A percentile compares a stretch with the other conserved stretches of the same genome.
Evolutionary conservation across 1,140 invertebrate genomes (phyloP).

Genomic region (Aphaenogaster floridana): DNA sequence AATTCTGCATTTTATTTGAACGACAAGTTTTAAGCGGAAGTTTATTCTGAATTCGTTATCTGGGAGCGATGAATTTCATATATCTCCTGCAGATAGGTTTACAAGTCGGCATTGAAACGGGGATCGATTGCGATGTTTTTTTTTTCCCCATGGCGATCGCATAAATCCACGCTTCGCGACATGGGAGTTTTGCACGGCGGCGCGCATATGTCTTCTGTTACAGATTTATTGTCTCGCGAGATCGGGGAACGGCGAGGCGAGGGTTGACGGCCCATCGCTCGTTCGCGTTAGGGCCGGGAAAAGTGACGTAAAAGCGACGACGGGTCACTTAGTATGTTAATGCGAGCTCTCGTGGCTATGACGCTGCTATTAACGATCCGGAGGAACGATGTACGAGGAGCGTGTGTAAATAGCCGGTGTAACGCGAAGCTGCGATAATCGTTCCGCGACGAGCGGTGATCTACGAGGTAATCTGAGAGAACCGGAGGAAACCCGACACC

Average conservation of each 20-base stretch:
- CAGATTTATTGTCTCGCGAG: conserved; percentile 53
- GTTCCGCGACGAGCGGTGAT: conserved; percentile 22
- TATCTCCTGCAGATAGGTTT: not conserved
- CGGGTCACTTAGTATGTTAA: conserved; percentile 37
- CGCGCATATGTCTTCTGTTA: conserved; percentile 21
- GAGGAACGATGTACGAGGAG: not conserved
- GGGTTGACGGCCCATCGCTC: conserved; percentile 4
- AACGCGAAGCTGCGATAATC: conserved; percentile 45
- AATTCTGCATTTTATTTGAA: not conserved
- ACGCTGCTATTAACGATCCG: conserved; percentile 20
- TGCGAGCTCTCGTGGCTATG: not conserved
- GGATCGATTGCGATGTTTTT: conserved; percentile 4
- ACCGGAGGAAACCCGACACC: conserved; percentile 17
- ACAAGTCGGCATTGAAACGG: not conserved
- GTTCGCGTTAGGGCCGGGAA: conserved; percentile 1
- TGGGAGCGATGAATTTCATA: not conserved
- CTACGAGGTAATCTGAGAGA: conserved; percentile 38
- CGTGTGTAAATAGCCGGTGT: conserved; percentile 46
- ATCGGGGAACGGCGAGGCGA: conserved; percentile 39
- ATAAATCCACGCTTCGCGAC: conserved; percentile 21
- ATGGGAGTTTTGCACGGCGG: not conserved
- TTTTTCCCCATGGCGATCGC: not conserved
- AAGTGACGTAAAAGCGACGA: conserved; percentile 14
- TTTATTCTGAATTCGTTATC: not conserved
- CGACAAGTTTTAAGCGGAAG: not conserved